phyloP scores from a whole-genome alignment of 2,888 invertebrate genomes.

The Hedychridium roseum region DNA sequence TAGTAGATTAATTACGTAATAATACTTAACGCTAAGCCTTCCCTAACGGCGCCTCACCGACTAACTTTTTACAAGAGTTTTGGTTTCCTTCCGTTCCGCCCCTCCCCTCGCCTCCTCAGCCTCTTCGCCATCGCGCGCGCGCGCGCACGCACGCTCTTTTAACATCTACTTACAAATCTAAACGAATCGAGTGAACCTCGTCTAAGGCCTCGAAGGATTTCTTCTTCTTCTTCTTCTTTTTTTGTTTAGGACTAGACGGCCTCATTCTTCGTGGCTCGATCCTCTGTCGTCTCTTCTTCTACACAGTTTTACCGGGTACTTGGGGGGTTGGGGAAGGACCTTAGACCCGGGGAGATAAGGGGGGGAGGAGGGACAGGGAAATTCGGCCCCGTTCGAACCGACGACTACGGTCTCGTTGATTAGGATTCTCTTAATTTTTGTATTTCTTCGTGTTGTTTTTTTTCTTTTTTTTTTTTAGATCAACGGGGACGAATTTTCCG shows the following conservation, averaged over 20 bases:
- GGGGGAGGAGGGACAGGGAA: too few relatives aligned
- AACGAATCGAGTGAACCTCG: constrained; percentile 43
- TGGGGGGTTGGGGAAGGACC: too few relatives aligned
- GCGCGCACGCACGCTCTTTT: constrained; percentile 29
- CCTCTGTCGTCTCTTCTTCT: constrained; percentile 30
- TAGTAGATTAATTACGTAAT: constrained; percentile 37
- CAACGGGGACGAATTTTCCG: constrained; percentile 14
- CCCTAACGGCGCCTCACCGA: constrained; percentile 23
- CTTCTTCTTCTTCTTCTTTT: too few relatives aligned
- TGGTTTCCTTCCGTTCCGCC: constrained; percentile 16
- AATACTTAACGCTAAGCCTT: constrained; percentile 37
- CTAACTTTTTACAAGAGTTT: constrained; percentile 45
- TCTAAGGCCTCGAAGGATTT: constrained; percentile 52
- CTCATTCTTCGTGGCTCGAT: constrained; percentile 50
- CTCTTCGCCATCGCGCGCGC: constrained; percentile 8
- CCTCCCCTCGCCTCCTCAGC: constrained; percentile 11
- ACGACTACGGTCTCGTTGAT: too few relatives aligned
- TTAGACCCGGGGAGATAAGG: too few relatives aligned
- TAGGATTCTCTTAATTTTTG: too few relatives aligned
- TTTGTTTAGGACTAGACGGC: constrained; percentile 62
- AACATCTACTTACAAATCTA: constrained; percentile 43
- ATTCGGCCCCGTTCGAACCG: too few relatives aligned
- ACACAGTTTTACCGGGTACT: too few relatives aligned
- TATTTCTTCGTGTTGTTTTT: constrained; percentile 22
- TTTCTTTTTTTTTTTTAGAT: constrained; percentile 9